These are phyloP conservation scores for Antigone vipio DNA, from an alignment of 2,113 vertebrate genomes.

Conservation along the genomic window DNA sequence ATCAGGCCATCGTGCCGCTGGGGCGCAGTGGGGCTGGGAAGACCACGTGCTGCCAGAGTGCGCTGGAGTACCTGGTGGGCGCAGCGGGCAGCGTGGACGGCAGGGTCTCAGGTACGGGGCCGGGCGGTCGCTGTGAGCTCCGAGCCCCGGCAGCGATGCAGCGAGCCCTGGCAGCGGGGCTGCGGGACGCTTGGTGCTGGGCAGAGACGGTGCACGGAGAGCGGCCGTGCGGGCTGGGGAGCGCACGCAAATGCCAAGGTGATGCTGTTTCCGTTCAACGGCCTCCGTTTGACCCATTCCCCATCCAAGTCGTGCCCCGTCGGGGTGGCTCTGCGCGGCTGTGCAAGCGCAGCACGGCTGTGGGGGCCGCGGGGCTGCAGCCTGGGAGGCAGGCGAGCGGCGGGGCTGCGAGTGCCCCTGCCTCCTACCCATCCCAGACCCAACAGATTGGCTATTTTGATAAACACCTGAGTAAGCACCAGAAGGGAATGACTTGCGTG, in stretches of 20 bases:
- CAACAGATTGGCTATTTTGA: background rate
- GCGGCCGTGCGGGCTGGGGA: rapidly evolving
- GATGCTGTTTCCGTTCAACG: background rate
- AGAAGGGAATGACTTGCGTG: background rate
- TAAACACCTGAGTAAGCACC: background rate
- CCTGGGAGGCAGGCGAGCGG: rapidly evolving
- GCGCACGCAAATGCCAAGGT: rapidly evolving
- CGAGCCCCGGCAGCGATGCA: background rate
- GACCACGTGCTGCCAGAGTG: conserved; percentile 78
- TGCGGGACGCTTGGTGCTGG: background rate
- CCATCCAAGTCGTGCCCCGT: rapidly evolving
- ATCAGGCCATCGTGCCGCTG: conserved; percentile 86
- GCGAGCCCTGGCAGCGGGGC: too few relatives aligned
- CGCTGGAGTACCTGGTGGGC: conserved; percentile 81
- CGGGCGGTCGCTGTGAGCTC: rapidly evolving
- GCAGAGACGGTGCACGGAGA: background rate
- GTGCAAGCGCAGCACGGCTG: rapidly evolving
- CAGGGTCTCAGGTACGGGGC: conserved; percentile 74
- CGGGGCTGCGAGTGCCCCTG: rapidly evolving
- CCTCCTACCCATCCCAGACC: rapidly evolving
- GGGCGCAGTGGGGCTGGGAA: conserved; percentile 88
- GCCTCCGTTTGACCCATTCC: rapidly evolving
- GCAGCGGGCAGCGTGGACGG: conserved; percentile 76
- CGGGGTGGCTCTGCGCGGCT: background rate
- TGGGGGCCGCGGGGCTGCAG: rapidly evolving